phyloP scores from a whole-genome alignment of 1,140 invertebrate species.

The Coptotermes formosanus region DNA sequence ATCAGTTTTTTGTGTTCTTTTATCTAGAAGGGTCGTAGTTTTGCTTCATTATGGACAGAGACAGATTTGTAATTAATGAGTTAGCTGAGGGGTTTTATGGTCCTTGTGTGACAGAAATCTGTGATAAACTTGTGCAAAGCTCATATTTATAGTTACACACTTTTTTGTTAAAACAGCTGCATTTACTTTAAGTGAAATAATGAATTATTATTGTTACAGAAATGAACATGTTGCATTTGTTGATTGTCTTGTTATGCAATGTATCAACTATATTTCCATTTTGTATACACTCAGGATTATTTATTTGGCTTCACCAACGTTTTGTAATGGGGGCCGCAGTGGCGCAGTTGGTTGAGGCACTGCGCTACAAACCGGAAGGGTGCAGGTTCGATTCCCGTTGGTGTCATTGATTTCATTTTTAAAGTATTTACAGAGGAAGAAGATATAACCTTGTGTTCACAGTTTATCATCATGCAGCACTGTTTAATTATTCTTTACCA shows the following conservation, averaged over 20 bases:
- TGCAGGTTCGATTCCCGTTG: no score
- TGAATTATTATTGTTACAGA: not conserved
- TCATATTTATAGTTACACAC: not conserved
- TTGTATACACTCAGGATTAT: not conserved
- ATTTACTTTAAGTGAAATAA: not conserved
- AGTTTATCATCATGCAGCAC: no score
- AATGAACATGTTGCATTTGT: not conserved
- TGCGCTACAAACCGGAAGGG: no score
- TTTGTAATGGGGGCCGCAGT: no score
- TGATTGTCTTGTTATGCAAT: not conserved
- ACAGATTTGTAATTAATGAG: not conserved
- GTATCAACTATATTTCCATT: not conserved
- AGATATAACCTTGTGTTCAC: no score
- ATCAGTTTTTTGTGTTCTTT: not conserved
- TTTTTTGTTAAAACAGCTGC: not conserved
- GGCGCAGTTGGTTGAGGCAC: no score
- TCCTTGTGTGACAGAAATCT: constrained; percentile 22
- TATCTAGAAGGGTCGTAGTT: not conserved
- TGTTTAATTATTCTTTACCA: no score
- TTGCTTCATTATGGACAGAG: not conserved
- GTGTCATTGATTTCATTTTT: no score
- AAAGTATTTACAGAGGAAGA: no score
- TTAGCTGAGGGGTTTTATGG: not conserved
- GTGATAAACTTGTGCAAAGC: not conserved
- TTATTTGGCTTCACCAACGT: not conserved